A percentile compares a stretch with the other conserved stretches of the same genome.
These are phyloP conservation scores for Amphimedon queenslandica DNA, from an alignment of 37 sponge, comb jelly and placozoan genomes.

Conservation along the genomic window DNA sequence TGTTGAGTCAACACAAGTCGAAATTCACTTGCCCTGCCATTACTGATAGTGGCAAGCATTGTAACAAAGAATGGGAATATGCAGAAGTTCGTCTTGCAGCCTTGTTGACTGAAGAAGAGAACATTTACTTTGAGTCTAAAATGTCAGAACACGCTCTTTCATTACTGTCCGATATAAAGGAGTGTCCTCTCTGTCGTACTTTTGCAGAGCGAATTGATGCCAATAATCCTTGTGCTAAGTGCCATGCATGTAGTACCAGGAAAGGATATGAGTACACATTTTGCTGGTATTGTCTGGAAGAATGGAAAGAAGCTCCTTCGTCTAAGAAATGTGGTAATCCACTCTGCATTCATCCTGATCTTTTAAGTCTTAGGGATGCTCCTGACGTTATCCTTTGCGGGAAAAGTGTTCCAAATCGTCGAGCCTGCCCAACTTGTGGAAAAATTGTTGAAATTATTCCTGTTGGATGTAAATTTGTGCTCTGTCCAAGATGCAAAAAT, in stretches of 20 bases:
- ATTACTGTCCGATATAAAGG: constrained; percentile 33
- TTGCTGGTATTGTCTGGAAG: constrained; percentile 57
- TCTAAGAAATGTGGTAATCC: constrained; percentile 39
- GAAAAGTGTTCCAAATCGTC: constrained; percentile 27
- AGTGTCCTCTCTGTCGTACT: constrained; percentile 58
- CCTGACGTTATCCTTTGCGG: constrained; percentile 11
- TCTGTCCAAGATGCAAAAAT: constrained; percentile 1
- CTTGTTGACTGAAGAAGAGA: constrained; percentile 34
- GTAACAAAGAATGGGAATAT: constrained; percentile 41
- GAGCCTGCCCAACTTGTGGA: constrained; percentile 67
- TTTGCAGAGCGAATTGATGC: constrained; percentile 42
- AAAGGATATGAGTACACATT: constrained; percentile 31
- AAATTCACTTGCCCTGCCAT: constrained; percentile 57
- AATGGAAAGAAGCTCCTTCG: constrained; percentile 28
- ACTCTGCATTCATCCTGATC: constrained; percentile 22
- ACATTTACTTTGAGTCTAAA: constrained; percentile 36
- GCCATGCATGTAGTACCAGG: constrained; percentile 46
- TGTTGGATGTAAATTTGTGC: constrained; percentile 11
- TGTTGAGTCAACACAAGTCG: constrained; percentile 21
- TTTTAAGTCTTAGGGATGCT: constrained; percentile 15
- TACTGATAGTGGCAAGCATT: constrained; percentile 13
- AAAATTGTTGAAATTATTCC: constrained; percentile 30
- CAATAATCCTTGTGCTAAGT: constrained; percentile 29
- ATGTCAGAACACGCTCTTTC: constrained; percentile 47
- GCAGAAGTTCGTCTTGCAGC: constrained; percentile 40